Base-by-base conservation (phyloP, 2,113 vertebrate genomes). In the Athene noctua region DNA sequence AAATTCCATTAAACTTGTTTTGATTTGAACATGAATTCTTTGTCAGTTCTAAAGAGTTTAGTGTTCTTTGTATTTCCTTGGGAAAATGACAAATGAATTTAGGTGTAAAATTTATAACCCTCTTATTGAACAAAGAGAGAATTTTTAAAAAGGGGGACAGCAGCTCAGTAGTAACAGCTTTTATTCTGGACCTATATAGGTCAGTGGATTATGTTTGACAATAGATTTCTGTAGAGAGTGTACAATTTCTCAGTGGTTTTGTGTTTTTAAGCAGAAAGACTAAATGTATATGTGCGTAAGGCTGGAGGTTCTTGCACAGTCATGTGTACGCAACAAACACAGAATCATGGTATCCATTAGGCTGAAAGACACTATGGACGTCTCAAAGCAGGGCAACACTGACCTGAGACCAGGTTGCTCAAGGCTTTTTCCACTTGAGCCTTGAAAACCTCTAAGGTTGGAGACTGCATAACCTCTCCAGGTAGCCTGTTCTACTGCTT, bases 201-300 rank as follows among this genome's bases (percentile, higher is more conserved):
- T 92, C 93, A 89, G 40, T 84, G 86, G 61, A 81, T 94, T 80
- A 26, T 72, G 79, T 61, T n/a, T 94, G 70, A 79, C 84, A 91
- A 67, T 57, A 54, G 6, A 22, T 22, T 19, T 61, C 65, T 73
- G 23, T 16, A 63, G 29, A 78, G 9, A 49, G 10, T 47, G 18
- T 63, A 54, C 30, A 71, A 11, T 68, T 26, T 57, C 23, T 66
- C 36, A 4, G 15, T 32, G 11, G 3, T 77, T 93, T 72, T 72
- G 44, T 62, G 44, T 4, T 73, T 86, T 70, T 80, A 86, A 86
- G 11, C 27, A 73, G 66, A 79, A 80, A 73, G n/a, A 44, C 18
- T 59, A 32, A 61, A 63, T 21, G 23, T 44, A 9, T 23, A 27
- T 8, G 12, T 4, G 1, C 1, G 0, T 57, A 70, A 73, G 46